A percentile compares a stretch with the other conserved stretches of the same genome.
These are phyloP conservation scores for Rhopalosiphum padi DNA, from an alignment of 1,140 invertebrate species.

Conservation along the genomic window DNA sequence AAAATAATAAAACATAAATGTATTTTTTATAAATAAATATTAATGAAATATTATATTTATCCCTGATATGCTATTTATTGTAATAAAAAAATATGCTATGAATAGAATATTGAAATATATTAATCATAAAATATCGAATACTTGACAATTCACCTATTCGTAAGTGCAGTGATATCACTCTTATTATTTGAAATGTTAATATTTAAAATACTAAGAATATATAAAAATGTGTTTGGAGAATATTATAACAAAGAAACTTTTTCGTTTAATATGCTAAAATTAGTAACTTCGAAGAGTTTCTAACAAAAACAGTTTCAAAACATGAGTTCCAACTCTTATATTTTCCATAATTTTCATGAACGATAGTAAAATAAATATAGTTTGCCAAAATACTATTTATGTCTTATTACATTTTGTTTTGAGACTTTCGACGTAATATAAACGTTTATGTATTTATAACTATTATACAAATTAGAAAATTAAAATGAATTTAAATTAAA, in stretches of 20 bases:
- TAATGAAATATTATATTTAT: not conserved
- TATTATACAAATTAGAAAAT: not conserved
- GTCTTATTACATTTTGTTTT: not conserved
- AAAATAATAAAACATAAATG: no score
- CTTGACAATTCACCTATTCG: not conserved
- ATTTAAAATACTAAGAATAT: not conserved
- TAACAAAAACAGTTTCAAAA: not conserved
- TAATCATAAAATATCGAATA: not conserved
- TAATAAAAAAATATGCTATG: no score
- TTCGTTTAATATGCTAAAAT: constrained; percentile 3
- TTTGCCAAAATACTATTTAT: not conserved
- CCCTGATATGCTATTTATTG: no score
- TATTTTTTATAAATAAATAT: no score
- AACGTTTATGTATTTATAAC: not conserved
- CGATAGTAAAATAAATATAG: not conserved
- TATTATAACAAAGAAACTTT: not conserved
- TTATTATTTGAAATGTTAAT: not conserved
- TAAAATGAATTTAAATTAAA: not conserved
- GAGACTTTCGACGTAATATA: not conserved
- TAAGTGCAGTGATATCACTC: not conserved
- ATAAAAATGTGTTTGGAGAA: not conserved
- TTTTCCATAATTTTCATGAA: not conserved
- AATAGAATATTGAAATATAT: not conserved
- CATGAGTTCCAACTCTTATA: not conserved
- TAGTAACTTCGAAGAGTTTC: not conserved